phyloP scores from a whole-genome alignment of 1,140 invertebrate genomes.

The Lethocerus indicus region DNA sequence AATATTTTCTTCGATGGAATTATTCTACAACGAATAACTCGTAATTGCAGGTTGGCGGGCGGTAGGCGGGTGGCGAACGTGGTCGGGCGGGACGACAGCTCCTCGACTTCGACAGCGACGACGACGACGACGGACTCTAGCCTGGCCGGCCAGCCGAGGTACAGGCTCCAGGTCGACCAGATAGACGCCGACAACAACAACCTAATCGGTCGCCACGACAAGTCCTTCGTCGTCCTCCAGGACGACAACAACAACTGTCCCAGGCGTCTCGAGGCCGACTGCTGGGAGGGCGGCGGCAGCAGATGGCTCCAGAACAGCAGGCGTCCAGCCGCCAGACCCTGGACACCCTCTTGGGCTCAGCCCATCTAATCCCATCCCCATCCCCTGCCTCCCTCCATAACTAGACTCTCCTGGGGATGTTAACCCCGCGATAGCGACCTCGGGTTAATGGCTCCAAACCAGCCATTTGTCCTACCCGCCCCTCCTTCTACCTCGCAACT shows the following conservation, averaged over 20 bases:
- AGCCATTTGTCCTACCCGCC: too few relatives aligned
- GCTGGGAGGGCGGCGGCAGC: not conserved
- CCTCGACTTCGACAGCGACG: conserved; percentile 10
- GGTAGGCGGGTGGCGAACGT: not conserved
- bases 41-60: too few relatives aligned
- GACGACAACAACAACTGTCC: conserved; percentile 17
- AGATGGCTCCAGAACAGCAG: conserved; percentile 9
- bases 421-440: too few relatives aligned
- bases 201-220: conserved; percentile 3
- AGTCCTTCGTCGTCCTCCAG: conserved; percentile 15
- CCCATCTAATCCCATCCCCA: too few relatives aligned
- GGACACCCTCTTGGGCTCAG: conserved; percentile 10
- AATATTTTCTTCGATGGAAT: too few relatives aligned
- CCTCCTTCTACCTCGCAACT: too few relatives aligned
- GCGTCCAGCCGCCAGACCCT: conserved; percentile 2
- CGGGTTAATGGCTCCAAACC: too few relatives aligned
- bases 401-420: too few relatives aligned
- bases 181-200: conserved; percentile 10
- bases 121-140: too few relatives aligned
- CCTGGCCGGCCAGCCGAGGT: not conserved
- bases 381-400: too few relatives aligned
- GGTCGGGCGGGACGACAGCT: not conserved
- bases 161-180: conserved; percentile 3
- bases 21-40: too few relatives aligned
- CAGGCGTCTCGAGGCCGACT: too few relatives aligned